Base-by-base conservation (phyloP, 2,113 vertebrate genomes). In the Erythrolamprus reginae region DNA sequence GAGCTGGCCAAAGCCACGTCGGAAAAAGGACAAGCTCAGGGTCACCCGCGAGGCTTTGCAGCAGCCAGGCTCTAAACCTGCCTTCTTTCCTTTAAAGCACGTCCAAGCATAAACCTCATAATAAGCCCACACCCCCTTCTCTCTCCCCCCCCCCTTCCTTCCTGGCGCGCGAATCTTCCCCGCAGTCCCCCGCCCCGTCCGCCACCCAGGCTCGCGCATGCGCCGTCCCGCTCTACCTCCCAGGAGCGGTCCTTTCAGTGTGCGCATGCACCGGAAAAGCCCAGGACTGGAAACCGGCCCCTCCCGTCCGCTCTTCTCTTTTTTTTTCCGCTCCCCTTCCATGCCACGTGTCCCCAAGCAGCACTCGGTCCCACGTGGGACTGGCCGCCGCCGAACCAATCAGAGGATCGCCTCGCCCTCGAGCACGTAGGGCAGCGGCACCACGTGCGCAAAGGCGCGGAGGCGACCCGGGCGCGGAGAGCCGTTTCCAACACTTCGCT, bases 291-390 rank as follows among this genome's bases (percentile, higher is more conserved):
- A 88, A 87, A 3, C 86, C 38, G 15, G 58, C 84, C 42, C 89
- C 52, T 7, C 1, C 42, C 56, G 24, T 28, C 24, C 56, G 23
- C 84, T 28, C 28, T 48, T 52, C n/a, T n/a, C n/a, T n/a, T n/a
- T n/a, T n/a, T n/a, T n/a, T n/a, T n/a, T n/a, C n/a, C n/a, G n/a
- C n/a, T 5, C 52, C 52, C 47, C n/a, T n/a, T n/a, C 58, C 70
- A 58, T 94, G 94, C 94, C 94, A 95, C 93, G 94, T 92, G 94
- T 93, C 93, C 94, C 89, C 87, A 90, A 90, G 92, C 92, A 89
- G 93, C 88, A 82, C 90, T 90, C 24, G 52, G 58, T 84, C 53
- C 88, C 91, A 92, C 91, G 84, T 92, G 88, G 88, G 84, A 61
- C 84, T 61, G 51, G 42, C 70, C 65, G 61, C 38, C 38, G 86